Percentiles rank a stretch among this genome's conserved stretches.
phyloP scores from a whole-genome alignment of 30 jellyfish, hydroid and myxozoan genomes.

The Aurelia sp. region DNA sequence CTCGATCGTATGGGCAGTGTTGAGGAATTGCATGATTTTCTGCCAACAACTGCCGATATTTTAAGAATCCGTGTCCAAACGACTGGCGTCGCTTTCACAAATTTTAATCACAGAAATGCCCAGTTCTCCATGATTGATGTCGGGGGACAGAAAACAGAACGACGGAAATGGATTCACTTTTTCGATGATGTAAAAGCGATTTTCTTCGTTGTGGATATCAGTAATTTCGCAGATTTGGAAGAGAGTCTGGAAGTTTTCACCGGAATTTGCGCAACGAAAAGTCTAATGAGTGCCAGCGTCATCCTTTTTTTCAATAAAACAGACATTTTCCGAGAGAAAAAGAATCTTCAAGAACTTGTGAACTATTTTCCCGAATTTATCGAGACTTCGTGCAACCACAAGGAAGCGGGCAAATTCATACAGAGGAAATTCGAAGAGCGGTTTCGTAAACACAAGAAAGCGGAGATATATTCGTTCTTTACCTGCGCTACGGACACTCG shows the following conservation, averaged over 20 bases:
- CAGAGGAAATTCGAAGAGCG: constrained; percentile 21
- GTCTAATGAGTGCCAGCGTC: constrained; percentile 30
- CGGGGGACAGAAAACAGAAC: constrained; percentile 68
- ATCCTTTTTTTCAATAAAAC: constrained; percentile 59
- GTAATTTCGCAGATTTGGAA: constrained; percentile 26
- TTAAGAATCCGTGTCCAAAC: constrained; percentile 53
- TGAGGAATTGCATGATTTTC: not conserved
- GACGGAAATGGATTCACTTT: constrained; percentile 69
- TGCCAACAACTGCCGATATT: constrained; percentile 56
- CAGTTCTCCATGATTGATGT: constrained; percentile 63
- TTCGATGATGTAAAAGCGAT: constrained; percentile 72
- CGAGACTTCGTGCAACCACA: constrained; percentile 13
- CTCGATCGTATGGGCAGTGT: constrained; percentile 20
- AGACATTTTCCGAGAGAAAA: constrained; percentile 47
- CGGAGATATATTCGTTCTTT: constrained; percentile 52
- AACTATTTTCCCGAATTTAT: constrained; percentile 40
- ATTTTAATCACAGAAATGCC: constrained; percentile 32
- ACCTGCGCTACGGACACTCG: constrained; percentile 71
- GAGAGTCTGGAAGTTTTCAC: constrained; percentile 59
- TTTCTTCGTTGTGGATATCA: constrained; percentile 55
- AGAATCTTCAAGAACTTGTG: constrained; percentile 12
- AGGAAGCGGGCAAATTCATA: constrained; percentile 42
- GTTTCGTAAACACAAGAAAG: constrained; percentile 2
- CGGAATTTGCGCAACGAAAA: constrained; percentile 39
- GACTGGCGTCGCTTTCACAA: constrained; percentile 59